phyloP scores from a whole-genome alignment of 2,888 invertebrate genomes.

The Eumerus sabulonum region DNA sequence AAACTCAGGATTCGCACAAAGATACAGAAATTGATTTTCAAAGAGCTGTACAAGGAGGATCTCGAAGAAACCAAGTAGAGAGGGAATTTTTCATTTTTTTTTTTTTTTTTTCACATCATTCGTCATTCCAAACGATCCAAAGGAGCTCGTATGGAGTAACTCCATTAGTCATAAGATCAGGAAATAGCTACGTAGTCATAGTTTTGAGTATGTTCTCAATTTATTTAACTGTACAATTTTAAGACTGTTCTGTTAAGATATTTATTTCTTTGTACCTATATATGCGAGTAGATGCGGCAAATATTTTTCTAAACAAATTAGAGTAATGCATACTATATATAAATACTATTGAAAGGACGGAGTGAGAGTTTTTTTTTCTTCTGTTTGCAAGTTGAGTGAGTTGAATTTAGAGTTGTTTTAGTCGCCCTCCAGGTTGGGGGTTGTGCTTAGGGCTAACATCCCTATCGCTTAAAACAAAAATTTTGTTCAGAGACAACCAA shows the following conservation, averaged over 20 bases:
- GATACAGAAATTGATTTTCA: slow-evolving; percentile 79
- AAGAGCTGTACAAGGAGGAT: slow-evolving; percentile 78
- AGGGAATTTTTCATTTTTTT: neutral
- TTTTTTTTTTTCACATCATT: neutral
- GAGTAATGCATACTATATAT: no score
- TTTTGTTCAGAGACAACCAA: no score
- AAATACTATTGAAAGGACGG: neutral
- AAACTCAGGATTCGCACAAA: slow-evolving; percentile 78
- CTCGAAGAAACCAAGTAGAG: slow-evolving; percentile 76
- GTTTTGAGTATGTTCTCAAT: slow-evolving; percentile 14
- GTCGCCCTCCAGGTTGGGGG: no score
- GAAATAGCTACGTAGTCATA: slow-evolving; percentile 42
- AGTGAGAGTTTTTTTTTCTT: neutral
- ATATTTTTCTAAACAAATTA: neutral
- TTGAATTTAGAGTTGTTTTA: no score
- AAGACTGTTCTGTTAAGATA: slow-evolving; percentile 58
- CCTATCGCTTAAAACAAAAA: no score
- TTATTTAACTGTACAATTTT: slow-evolving; percentile 3
- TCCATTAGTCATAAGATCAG: slow-evolving; percentile 62
- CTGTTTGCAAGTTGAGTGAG: no score
- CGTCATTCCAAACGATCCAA: slow-evolving; percentile 41
- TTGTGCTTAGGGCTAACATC: no score
- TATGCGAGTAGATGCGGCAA: neutral
- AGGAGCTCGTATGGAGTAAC: neutral
- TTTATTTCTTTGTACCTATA: slow-evolving; percentile 46